Conservation (phyloP, 2,888 invertebrate species). For the Phania funesta region DNA sequence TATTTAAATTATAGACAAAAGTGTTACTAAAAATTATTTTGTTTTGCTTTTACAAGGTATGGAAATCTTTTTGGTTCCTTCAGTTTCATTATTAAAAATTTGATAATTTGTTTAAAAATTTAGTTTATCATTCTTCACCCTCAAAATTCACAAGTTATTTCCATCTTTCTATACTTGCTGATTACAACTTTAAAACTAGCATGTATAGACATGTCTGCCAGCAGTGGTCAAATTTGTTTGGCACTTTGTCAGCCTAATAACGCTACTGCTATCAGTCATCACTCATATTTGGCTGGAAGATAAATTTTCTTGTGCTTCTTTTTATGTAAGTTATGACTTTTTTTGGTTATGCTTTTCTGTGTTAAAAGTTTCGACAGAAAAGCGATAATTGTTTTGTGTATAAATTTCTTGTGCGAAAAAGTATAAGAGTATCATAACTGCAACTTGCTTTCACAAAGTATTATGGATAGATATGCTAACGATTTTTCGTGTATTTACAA, state of each 20-base stretch:
- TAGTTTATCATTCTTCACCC: too few relatives aligned
- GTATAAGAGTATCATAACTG: constrained; percentile 7
- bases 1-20: too few relatives aligned
- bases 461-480: background rate
- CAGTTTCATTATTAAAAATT: too few relatives aligned
- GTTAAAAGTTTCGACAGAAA: constrained; percentile 45
- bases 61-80: too few relatives aligned
- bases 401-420: background rate
- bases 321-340: constrained; percentile 39
- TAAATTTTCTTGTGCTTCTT: background rate
- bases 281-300: background rate
- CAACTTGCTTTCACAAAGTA: constrained; percentile 10
- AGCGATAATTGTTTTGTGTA: constrained; percentile 24
- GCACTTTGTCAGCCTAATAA: background rate
- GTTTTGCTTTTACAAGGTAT: too few relatives aligned
- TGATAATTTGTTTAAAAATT: too few relatives aligned
- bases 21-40: too few relatives aligned
- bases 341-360: constrained; percentile 15
- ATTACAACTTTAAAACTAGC: too few relatives aligned
- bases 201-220: background rate
- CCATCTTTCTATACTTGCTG: too few relatives aligned
- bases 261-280: background rate
- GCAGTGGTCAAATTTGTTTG: background rate
- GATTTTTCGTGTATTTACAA: too few relatives aligned
- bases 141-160: too few relatives aligned